phyloP scores from a whole-genome alignment of 2,888 invertebrate species.

The Parnassius apollo region DNA sequence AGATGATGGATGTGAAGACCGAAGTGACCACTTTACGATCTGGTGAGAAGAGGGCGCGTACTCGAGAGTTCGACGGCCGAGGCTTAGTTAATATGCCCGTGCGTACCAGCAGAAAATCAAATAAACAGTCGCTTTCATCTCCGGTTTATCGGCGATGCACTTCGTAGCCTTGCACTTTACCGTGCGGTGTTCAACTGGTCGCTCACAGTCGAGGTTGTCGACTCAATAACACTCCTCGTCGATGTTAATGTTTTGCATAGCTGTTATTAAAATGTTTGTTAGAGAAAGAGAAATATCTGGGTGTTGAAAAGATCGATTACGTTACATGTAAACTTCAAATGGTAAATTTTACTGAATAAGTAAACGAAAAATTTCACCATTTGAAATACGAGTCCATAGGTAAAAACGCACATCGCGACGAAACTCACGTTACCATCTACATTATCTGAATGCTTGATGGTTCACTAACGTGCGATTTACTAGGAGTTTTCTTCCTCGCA shows the following conservation, averaged over 20 bases:
- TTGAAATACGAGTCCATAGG: too few species aligned
- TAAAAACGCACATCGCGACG: too few species aligned
- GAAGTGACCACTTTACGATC: conserved; percentile 48
- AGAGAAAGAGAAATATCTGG: conserved; percentile 30
- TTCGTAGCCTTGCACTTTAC: conserved; percentile 70
- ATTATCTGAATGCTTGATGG: too few species aligned
- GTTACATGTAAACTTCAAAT: not conserved
- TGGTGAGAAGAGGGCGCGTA: conserved; percentile 43
- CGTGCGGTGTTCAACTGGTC: conserved; percentile 56
- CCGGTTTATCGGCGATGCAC: conserved; percentile 73
- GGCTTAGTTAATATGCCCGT: conserved; percentile 61
- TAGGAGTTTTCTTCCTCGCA: too few species aligned
- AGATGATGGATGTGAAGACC: conserved; percentile 15
- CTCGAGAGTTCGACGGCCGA: conserved; percentile 50
- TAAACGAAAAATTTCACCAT: too few species aligned
- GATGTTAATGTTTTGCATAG: conserved; percentile 43
- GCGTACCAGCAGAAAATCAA: conserved; percentile 68
- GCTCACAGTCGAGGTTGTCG: conserved; percentile 50
- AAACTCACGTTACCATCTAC: too few species aligned
- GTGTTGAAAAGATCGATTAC: conserved; percentile 18
- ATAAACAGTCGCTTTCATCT: conserved; percentile 77
- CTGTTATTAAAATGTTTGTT: conserved; percentile 37
- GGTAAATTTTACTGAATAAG: too few species aligned
- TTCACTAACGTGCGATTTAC: too few species aligned
- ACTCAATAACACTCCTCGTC: conserved; percentile 53